Evolutionary conservation across 2,113 vertebrate species (phyloP).

Genomic region (Crypturellus undulatus): DNA sequence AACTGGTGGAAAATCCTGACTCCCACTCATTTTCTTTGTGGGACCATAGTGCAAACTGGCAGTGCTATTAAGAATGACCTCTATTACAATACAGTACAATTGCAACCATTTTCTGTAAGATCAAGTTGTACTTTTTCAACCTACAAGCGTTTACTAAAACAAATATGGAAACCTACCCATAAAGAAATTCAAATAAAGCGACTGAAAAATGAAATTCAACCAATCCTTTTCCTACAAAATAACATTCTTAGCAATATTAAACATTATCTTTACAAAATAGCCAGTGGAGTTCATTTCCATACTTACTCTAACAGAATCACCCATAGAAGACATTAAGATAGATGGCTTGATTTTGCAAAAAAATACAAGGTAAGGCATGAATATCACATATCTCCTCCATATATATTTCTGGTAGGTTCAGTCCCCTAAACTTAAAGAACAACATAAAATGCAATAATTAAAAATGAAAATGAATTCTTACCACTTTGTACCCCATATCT

Average conservation of each 20-base stretch:
- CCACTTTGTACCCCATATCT: constrained; percentile 86
- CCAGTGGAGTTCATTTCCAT: not conserved
- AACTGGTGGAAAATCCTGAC: not conserved
- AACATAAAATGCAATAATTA: constrained; percentile 48
- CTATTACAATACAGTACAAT: not conserved
- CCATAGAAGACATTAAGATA: not conserved
- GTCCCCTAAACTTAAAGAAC: not conserved
- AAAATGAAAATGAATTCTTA: constrained; percentile 71
- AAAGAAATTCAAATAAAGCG: not conserved
- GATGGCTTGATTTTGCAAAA: not conserved
- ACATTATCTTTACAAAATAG: not conserved
- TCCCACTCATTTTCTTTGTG: not conserved
- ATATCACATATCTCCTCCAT: not conserved
- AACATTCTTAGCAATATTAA: not conserved
- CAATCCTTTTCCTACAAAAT: not conserved
- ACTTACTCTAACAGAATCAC: not conserved
- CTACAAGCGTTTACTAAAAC: not conserved
- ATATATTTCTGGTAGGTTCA: not conserved
- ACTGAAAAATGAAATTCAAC: not conserved
- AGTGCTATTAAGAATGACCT: not conserved
- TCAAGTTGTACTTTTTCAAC: not conserved
- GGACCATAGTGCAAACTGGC: not conserved
- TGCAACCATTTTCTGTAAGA: not conserved
- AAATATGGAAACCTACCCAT: not conserved
- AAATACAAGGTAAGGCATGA: not conserved